Conservation (phyloP, 2,888 invertebrate genomes). For the Ornithoptera priamus region DNA sequence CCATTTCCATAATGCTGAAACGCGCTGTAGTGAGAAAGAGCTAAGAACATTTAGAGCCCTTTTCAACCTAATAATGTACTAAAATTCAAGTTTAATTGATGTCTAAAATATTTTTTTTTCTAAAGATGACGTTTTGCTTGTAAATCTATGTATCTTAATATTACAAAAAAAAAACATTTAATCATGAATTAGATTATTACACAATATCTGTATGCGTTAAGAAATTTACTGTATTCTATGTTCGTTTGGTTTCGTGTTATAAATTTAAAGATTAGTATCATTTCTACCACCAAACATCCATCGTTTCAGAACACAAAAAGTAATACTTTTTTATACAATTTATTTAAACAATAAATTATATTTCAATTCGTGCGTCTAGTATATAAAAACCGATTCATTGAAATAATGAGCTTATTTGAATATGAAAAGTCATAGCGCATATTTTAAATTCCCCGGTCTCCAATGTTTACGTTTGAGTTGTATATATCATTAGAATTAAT, state of each 20-base stretch:
- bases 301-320: no score
- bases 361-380: not conserved
- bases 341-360: not conserved
- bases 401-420: not conserved
- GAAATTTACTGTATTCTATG: not conserved
- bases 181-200: no score
- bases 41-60: constrained; percentile 39
- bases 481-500: constrained; percentile 6
- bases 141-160: no score
- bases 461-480: not conserved
- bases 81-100: no score
- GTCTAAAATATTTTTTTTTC: no score
- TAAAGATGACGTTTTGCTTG: no score
- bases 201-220: not conserved
- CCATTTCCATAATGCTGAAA: constrained; percentile 63
- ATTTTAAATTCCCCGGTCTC: not conserved
- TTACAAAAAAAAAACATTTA: no score
- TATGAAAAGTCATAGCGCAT: not conserved
- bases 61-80: not conserved
- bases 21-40: constrained; percentile 33
- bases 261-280: not conserved
- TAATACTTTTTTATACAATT: no score
- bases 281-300: not conserved
- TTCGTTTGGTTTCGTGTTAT: not conserved
- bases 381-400: not conserved